Evolutionary conservation across 2,888 invertebrate species (phyloP).

Genomic region (Stomorhina lunata): DNA sequence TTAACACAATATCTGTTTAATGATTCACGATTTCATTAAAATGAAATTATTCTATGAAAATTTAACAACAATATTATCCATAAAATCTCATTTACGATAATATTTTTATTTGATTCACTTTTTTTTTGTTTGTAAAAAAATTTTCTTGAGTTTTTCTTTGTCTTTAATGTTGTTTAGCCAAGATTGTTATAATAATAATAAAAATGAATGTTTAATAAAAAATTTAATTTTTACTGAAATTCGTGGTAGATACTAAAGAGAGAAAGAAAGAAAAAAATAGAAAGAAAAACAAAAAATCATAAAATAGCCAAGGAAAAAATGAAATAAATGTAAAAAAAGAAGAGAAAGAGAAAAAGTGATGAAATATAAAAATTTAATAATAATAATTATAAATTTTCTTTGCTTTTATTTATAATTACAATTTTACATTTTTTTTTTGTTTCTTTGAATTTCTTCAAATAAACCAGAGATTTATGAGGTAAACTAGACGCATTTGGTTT

Average conservation of each 20-base stretch:
- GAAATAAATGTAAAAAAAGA: constrained; percentile 22
- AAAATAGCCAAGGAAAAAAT: constrained; percentile 43
- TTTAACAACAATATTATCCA: background rate
- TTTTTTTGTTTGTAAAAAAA: constrained; percentile 6
- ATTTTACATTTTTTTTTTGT: background rate
- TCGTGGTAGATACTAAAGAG: constrained; percentile 76
- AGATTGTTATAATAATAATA: constrained; percentile 27
- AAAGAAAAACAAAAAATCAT: constrained; percentile 6
- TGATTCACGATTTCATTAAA: constrained; percentile 12
- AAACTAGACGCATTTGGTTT: background rate
- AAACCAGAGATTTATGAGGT: background rate
- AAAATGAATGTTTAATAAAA: constrained; percentile 64
- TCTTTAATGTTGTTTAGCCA: constrained; percentile 44
- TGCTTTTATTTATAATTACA: background rate
- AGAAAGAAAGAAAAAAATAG: constrained; percentile 2
- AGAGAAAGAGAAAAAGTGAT: constrained; percentile 30
- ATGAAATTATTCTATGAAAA: background rate
- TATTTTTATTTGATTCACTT: background rate
- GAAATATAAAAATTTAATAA: constrained; percentile 33
- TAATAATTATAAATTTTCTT: constrained; percentile 17
- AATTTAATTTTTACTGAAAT: constrained; percentile 79
- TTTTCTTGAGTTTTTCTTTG: constrained; percentile 1
- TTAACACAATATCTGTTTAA: constrained; percentile 23
- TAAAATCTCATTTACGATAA: constrained; percentile 29
- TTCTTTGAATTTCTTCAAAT: background rate